Evolutionary conservation across 2,113 vertebrate species (phyloP).

Genomic region (Mixornis gularis): DNA sequence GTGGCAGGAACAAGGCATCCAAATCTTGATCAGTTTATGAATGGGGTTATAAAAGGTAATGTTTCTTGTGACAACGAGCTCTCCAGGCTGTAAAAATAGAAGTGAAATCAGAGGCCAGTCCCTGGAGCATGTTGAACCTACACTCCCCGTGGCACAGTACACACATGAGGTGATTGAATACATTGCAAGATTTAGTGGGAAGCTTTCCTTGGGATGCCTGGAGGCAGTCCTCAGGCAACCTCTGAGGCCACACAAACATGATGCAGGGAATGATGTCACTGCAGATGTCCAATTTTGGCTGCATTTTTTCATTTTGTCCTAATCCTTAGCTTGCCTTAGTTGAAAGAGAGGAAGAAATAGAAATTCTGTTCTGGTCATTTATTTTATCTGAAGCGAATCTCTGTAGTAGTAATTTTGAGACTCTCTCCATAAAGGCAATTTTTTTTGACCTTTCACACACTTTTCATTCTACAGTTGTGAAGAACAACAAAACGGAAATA

Average conservation of each 20-base stretch:
- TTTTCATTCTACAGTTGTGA: background rate
- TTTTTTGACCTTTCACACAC: background rate
- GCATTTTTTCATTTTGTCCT: background rate
- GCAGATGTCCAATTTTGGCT: background rate
- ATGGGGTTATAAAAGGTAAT: background rate
- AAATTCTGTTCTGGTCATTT: background rate
- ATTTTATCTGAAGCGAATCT: background rate
- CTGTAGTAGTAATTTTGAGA: background rate
- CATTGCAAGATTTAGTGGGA: background rate
- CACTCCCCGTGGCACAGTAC: fast-evolving
- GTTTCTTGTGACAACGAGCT: fast-evolving
- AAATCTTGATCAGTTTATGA: background rate
- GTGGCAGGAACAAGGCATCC: background rate
- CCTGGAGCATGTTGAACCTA: background rate
- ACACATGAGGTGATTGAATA: background rate
- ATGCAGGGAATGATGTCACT: background rate
- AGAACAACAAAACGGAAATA: background rate
- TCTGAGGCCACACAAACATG: background rate
- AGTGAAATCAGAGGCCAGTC: background rate
- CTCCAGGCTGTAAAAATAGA: background rate
- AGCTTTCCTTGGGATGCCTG: background rate
- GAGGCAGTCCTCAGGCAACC: background rate
- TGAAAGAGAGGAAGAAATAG: background rate
- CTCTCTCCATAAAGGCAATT: background rate
- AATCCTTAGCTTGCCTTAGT: background rate